Conservation (phyloP, 2,888 invertebrate species). For the Pachydiplax longipennis region DNA sequence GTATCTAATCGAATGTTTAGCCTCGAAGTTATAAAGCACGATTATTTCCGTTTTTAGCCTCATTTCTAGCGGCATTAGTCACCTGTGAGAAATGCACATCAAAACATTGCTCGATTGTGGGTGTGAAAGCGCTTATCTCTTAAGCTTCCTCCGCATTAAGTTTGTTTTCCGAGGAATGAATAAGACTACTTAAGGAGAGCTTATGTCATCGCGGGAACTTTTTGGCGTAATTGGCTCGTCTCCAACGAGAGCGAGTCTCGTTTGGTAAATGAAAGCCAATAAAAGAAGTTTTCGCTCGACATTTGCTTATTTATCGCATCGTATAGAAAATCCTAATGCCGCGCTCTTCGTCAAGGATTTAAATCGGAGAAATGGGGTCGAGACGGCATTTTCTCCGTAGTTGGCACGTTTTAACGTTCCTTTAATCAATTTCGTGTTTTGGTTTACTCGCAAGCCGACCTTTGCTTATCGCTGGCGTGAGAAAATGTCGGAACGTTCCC, state of each 20-base stretch:
- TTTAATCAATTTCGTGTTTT: neutral
- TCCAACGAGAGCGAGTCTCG: neutral
- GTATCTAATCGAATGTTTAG: too few relatives aligned
- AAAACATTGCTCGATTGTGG: too few relatives aligned
- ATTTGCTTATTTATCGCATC: neutral
- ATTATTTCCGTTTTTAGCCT: too few relatives aligned
- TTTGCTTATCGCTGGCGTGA: neutral
- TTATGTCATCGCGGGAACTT: neutral
- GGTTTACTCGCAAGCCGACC: neutral
- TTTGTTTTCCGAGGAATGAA: neutral
- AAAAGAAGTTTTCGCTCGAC: neutral
- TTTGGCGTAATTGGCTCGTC: neutral
- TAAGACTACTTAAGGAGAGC: neutral
- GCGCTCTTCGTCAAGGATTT: neutral
- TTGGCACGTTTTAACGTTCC: neutral
- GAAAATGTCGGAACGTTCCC: neutral
- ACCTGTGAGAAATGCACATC: too few relatives aligned
- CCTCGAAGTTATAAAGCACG: too few relatives aligned
- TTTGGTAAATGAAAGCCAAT: neutral
- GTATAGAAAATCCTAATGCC: neutral
- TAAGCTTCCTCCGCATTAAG: neutral
- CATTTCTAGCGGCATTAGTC: too few relatives aligned
- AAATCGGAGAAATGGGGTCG: neutral
- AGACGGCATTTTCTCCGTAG: neutral
- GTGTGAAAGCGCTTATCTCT: too few relatives aligned